Conservation (phyloP, 2,797 vertebrate species). For the Sus cebifrons region DNA sequence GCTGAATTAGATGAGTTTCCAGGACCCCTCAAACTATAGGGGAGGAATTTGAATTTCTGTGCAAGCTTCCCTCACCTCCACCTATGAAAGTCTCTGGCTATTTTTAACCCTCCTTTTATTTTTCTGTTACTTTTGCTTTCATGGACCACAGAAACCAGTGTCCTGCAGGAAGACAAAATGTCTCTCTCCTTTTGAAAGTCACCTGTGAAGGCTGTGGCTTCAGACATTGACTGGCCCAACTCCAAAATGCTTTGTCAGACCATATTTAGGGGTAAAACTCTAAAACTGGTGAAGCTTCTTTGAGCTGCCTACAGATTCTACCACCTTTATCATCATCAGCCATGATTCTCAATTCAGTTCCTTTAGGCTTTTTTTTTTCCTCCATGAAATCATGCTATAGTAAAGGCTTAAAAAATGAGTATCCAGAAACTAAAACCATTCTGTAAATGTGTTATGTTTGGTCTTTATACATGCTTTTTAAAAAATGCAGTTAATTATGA, state of each 20-base stretch:
- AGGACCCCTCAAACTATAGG: not conserved
- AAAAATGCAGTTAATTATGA: not conserved
- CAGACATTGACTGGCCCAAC: not conserved
- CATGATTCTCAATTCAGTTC: not conserved
- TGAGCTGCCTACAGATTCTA: not conserved
- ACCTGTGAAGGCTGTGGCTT: not conserved
- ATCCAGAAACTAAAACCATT: not conserved
- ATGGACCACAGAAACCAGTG: not conserved
- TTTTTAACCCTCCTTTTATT: conserved; percentile 42
- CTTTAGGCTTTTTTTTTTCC: not conserved
- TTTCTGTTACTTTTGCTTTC: not conserved
- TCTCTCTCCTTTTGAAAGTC: not conserved
- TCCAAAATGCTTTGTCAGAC: not conserved
- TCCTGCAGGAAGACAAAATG: not conserved
- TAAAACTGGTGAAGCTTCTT: not conserved
- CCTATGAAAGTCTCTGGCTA: not conserved
- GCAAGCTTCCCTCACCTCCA: not conserved
- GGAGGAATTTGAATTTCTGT: not conserved
- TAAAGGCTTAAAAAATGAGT: not conserved
- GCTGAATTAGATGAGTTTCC: not conserved
- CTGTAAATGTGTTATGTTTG: not conserved
- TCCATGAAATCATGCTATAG: not conserved
- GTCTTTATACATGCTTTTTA: not conserved
- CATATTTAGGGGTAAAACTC: not conserved
- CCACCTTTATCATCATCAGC: not conserved